These are phyloP conservation scores for Noctua janthina DNA, from an alignment of 2,888 invertebrate genomes.

Conservation along the genomic window DNA sequence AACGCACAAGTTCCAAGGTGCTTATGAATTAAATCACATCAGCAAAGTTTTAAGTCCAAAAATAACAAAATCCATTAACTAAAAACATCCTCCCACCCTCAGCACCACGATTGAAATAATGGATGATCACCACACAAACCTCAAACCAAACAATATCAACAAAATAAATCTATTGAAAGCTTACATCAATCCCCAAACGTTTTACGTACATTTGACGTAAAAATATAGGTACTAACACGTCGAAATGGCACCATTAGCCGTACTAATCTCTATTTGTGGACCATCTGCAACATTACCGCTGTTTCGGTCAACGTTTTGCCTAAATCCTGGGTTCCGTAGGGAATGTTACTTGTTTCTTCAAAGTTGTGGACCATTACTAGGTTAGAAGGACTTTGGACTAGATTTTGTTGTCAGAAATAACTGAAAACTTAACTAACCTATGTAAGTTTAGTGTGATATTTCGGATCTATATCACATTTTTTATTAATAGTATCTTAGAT, in stretches of 20 bases:
- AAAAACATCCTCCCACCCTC: conserved; percentile 9
- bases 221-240: conserved; percentile 71
- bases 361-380: not conserved
- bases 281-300: conserved; percentile 73
- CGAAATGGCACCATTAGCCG: conserved; percentile 84
- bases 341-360: not conserved
- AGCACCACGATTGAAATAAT: not conserved
- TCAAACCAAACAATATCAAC: conserved; percentile 37
- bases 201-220: conserved; percentile 61
- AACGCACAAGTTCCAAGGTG: not conserved
- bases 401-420: not conserved
- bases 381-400: not conserved
- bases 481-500: not conserved
- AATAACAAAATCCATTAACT: conserved; percentile 20
- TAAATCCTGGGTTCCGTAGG: conserved; percentile 71
- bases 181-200: conserved; percentile 59
- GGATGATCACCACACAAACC: conserved; percentile 35
- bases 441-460: not conserved
- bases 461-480: not conserved
- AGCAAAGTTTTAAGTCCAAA: not conserved
- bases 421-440: not conserved
- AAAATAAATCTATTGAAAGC: conserved; percentile 59
- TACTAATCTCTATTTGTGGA: conserved; percentile 85
- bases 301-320: conserved; percentile 77
- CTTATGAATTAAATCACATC: not conserved